These are phyloP conservation scores for Pyrgilauda ruficollis DNA, from an alignment of 2,113 vertebrate genomes.

Conservation along the genomic window DNA sequence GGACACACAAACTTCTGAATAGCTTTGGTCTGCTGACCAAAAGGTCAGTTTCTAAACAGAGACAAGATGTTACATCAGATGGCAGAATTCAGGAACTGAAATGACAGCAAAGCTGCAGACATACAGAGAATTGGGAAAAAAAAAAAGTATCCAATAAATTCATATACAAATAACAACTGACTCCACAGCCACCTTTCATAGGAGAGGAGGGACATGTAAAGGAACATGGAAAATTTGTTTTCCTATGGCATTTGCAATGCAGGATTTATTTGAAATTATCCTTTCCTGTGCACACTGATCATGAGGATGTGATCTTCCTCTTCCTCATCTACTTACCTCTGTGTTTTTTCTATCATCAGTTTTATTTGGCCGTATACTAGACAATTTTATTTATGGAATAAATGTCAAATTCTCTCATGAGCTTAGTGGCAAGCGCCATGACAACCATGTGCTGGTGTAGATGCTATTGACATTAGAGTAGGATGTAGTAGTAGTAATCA, in stretches of 20 bases:
- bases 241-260: not conserved
- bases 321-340: not conserved
- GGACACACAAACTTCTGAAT: not conserved
- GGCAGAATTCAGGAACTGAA: not conserved
- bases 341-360: not conserved
- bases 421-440: not conserved
- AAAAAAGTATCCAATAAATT: not conserved
- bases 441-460: not conserved
- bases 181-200: not conserved
- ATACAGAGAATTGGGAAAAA: not conserved
- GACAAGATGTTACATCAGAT: not conserved
- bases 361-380: not conserved
- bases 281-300: not conserved
- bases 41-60: not conserved
- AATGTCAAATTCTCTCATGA: not conserved
- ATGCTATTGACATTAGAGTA: not conserved
- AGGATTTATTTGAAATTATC: not conserved
- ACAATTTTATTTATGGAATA: not conserved
- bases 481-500: not conserved
- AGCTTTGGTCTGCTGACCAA: not conserved
- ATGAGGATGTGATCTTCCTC: not conserved
- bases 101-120: not conserved
- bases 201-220: not conserved
- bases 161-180: not conserved
- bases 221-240: not conserved